Base-by-base conservation (phyloP, 2,113 vertebrate species). In the Phoenicopterus ruber region DNA sequence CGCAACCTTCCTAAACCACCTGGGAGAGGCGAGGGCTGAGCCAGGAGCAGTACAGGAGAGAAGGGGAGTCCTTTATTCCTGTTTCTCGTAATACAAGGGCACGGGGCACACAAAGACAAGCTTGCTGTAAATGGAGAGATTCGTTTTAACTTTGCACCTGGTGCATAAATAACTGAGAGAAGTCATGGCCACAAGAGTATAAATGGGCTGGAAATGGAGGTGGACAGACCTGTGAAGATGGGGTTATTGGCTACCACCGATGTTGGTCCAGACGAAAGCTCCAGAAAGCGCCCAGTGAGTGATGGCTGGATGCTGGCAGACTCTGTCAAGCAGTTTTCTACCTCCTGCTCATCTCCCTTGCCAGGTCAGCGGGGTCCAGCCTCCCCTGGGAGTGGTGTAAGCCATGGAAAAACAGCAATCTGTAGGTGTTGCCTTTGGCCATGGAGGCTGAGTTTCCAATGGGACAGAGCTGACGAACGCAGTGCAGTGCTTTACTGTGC, bases 241-340 rank as follows among this genome's bases (percentile, higher is more conserved):
- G 7, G 9, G 5, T 71, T 63, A 49, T 21, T 82, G 28, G 9
- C 10, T 59, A 2, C 26, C 12, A 63, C 32, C 6, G 8, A 15
- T 36, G 8, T 19, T 49, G 47, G 57, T 42, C 54, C 54, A 4
- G 2, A 49, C 36, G 20, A 74, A 61, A 82, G 28, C 7, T 88
- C 40, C 55, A 42, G 54, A 22, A 72, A 25, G 28, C 36, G 10
- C 44, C 15, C 42, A 28, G 38, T 4, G 8, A n/a, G 22, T 25
- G 32, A 36, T 42, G 63, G 22, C 36, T 81, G 34, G 40, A 20
- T 82, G 46, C 22, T 84, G 72, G n/a, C 42, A 69, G 19, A 6
- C 5, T 6, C 12, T 47, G 2, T 20, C n/a, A n/a, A 54, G 28
- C 34, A 3, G 0, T 38, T 55, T 25, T 57, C n/a, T n/a, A 11